These are phyloP conservation scores for Agrilus mali DNA, from an alignment of 2,888 invertebrate genomes.

Conservation along the genomic window DNA sequence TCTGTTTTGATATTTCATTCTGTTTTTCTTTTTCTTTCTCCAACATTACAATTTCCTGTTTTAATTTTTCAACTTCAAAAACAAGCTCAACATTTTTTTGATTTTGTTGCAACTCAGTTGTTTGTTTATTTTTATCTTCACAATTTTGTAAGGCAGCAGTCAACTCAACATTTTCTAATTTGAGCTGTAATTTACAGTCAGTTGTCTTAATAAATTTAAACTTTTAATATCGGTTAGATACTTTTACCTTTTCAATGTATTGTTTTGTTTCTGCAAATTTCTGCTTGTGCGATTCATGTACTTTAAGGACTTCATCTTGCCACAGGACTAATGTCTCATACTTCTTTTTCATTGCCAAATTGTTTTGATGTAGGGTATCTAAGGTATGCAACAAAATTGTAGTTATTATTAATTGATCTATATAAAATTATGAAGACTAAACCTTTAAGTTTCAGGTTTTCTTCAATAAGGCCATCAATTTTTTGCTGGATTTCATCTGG, in stretches of 20 bases:
- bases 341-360: slow-evolving; percentile 53
- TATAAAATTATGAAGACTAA: neutral
- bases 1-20: neutral
- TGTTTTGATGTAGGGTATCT: slow-evolving; percentile 52
- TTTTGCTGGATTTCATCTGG: slow-evolving; percentile 24
- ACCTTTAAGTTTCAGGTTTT: slow-evolving; percentile 24
- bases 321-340: slow-evolving; percentile 47
- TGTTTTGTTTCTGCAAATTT: slow-evolving; percentile 54
- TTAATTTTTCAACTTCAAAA: no score
- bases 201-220: neutral
- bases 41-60: no score
- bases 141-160: slow-evolving; percentile 16
- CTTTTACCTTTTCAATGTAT: slow-evolving; percentile 41
- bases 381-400: slow-evolving; percentile 18
- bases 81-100: no score
- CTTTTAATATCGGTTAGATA: slow-evolving; percentile 20
- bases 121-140: no score
- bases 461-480: slow-evolving; percentile 21
- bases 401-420: neutral
- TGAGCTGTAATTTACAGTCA: slow-evolving; percentile 2
- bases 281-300: slow-evolving; percentile 47
- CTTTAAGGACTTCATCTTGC: slow-evolving; percentile 51
- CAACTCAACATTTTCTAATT: slow-evolving; percentile 7
- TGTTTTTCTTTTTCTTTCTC: slow-evolving; percentile 3
- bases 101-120: no score